Base-by-base conservation (phyloP, 2,888 invertebrate species). In the Junonia oenone region DNA sequence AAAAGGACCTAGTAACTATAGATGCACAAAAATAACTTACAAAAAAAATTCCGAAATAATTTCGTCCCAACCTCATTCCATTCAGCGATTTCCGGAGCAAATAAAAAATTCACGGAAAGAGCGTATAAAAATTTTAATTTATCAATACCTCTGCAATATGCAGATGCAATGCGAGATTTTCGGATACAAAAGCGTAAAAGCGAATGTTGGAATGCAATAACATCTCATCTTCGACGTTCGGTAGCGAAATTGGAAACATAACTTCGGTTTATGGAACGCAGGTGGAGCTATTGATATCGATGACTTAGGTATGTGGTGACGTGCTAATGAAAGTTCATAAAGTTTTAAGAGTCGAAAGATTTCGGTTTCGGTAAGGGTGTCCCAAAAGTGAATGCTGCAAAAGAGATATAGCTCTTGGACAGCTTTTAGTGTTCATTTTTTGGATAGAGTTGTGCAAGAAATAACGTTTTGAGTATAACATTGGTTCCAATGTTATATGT, bases 231-330 rank as follows among this genome's bases (percentile, higher is more conserved):
- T 19, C 53, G 40, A 46, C 48, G 51, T 51, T 49, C 29, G 50
- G 56, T n/a, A 45, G 51, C 73, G 64, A 78, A 76, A 80, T 79
- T 78, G 77, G 74, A 78, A 68, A 65, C 76, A 80, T 80, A 79
- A 80, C 71, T 78, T 73, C 70, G 73, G 69, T 74, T 75, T 74
- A 72, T 63, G 61, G 59, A 72, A 63, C 70, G 66, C 77, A 77
- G 77, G 74, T 76, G 75, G 71, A 0, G 19, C 6, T 15, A 19
- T 33, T 11, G 1, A 22, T 22, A 50, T 50, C 22, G 13, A 11
- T 49, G 17, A 35, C 14, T 17, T 15, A 14, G 19, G 29, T 15
- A 2, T 38, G 15, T 14, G n/a, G 22, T 13, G 14, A 5, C 19
- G n/a, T 19, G 38, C 17, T 40, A 40, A 40, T 19, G 19, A 40